Evolutionary conservation across 2,113 vertebrate genomes (phyloP).

Genomic region (Misgurnus anguillicaudatus): DNA sequence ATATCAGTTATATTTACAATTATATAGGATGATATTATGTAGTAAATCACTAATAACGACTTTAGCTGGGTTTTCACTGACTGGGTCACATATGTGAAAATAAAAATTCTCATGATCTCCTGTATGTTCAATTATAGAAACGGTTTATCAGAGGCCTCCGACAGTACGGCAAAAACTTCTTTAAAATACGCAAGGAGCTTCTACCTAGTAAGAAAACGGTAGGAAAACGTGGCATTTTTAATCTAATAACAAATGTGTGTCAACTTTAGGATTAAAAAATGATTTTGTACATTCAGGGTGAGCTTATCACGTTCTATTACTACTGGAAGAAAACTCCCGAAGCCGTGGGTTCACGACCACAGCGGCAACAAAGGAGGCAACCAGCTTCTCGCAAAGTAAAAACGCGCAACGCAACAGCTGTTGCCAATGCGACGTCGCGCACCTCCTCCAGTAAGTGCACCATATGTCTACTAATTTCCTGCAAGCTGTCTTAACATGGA

Average conservation of each 20-base stretch:
- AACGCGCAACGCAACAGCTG: slow-evolving; percentile 89
- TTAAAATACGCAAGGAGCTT: slow-evolving; percentile 94
- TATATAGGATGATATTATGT: no score
- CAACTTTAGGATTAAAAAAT: not conserved
- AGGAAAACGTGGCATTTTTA: slow-evolving; percentile 49
- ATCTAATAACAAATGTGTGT: not conserved
- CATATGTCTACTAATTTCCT: not conserved
- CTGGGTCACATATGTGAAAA: not conserved
- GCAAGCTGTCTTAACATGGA: not conserved
- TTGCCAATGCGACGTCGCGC: slow-evolving; percentile 85
- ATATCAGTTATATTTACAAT: no score
- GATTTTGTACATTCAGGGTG: slow-evolving; percentile 79
- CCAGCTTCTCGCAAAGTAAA: slow-evolving; percentile 96
- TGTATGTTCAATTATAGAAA: slow-evolving; percentile 74
- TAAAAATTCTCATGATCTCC: slow-evolving; percentile 2
- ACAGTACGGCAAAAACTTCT: slow-evolving; percentile 99
- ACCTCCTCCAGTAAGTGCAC: slow-evolving; percentile 85
- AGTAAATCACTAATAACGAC: no score
- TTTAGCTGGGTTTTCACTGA: no score
- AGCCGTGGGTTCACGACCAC: slow-evolving; percentile 91
- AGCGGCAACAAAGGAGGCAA: slow-evolving; percentile 91
- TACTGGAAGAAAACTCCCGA: slow-evolving; percentile 99
- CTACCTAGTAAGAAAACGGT: slow-evolving; percentile 91
- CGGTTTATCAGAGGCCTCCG: slow-evolving; percentile 96
- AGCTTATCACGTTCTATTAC: slow-evolving; percentile 98